Evolutionary conservation across 1,140 invertebrate genomes (phyloP), one percentile per base, ranked within the genome.

Genomic region (Lepidurus packardi): DNA sequence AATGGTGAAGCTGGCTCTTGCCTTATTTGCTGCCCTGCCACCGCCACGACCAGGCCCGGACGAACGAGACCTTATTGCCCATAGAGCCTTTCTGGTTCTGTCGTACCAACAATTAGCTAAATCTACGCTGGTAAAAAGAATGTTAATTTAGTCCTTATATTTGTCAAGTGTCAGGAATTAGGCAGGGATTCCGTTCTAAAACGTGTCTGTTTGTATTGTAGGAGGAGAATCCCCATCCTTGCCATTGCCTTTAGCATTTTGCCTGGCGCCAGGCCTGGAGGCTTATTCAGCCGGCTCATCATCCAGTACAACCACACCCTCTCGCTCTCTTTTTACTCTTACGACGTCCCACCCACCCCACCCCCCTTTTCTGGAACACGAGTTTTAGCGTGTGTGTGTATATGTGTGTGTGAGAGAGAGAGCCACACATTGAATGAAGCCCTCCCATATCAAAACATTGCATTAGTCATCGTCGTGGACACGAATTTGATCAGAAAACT

Each of bases 41-140:
- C 53, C 53, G 53, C 53, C 53, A 65, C 53, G 53, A 65, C 53
- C 53, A 65, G 53, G 53, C 53, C 53, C 53, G 53, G 53, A 65
- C 21, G 21, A 65, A 65, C 53, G 21, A 65, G 16, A 13, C 16
- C 16, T n/a, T 13, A 13, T 65, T 65, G 16, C 16, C 21, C 53
- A 65, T 9, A 13, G 16, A 65, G 8, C 13, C 53, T 21, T 65
- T 65, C 53, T 34, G 34, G 34, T 34, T 34, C 34, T 34, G 34
- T 34, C 34, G 34, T 34, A 34, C 34, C 34, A 34, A 34, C 34
- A 34, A 2, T 34, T 34, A 34, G 34, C 34, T 21, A 65, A 16
- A 9, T 65, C 53, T n/a, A 16, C 53, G 53, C 53, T 34, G 53
- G 53, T 65, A 65, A 65, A 13, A 65, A 65, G 2, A 2, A 34